phyloP scores from a whole-genome alignment of 2,888 invertebrate species.

The Galerucella pusilla region DNA sequence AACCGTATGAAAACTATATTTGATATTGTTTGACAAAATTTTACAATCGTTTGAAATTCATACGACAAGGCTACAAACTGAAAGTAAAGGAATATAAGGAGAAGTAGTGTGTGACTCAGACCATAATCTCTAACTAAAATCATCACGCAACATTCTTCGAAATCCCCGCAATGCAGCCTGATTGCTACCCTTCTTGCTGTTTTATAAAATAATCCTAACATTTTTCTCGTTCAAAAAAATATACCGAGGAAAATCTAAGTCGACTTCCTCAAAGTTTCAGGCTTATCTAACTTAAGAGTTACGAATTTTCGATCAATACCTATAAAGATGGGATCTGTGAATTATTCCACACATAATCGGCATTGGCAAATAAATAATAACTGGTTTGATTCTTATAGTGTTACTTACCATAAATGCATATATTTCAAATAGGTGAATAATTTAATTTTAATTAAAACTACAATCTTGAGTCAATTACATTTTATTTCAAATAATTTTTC shows the following conservation, averaged over 20 bases:
- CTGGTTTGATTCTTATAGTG: too few relatives aligned
- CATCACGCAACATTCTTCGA: constrained; percentile 54
- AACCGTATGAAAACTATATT: not conserved
- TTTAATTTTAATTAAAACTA: too few relatives aligned
- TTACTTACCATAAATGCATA: too few relatives aligned
- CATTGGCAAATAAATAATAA: too few relatives aligned
- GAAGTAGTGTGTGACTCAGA: constrained; percentile 53
- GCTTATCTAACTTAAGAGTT: not conserved
- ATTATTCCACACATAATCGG: too few relatives aligned
- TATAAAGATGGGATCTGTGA: not conserved
- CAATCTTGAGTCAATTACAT: too few relatives aligned
- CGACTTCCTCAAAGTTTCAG: not conserved
- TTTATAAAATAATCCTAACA: constrained; percentile 46
- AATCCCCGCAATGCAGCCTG: constrained; percentile 56
- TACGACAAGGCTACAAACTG: not conserved
- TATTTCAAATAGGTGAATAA: too few relatives aligned
- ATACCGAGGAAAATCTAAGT: not conserved
- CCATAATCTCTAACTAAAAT: constrained; percentile 51
- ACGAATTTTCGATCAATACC: not conserved
- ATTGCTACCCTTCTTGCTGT: constrained; percentile 49
- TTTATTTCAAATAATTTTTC: too few relatives aligned
- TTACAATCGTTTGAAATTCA: not conserved
- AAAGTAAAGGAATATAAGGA: constrained; percentile 23
- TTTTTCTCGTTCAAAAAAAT: constrained; percentile 39
- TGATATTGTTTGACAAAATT: not conserved